Conservation (phyloP, 2,113 vertebrate species). For the Dolichallabes microphthalmus region DNA sequence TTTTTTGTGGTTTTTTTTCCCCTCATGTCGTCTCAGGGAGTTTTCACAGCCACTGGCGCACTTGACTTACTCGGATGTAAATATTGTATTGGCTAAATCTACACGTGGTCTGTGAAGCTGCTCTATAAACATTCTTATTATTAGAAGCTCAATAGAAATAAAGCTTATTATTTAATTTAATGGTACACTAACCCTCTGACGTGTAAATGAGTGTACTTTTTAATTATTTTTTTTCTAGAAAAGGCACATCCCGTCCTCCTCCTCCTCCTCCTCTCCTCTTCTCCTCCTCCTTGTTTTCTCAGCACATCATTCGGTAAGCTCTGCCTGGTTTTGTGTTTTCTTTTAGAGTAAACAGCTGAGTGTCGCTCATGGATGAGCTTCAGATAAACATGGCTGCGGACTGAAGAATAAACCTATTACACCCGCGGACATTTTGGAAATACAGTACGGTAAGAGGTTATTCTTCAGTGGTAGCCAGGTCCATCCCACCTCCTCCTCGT, state of each 20-base stretch:
- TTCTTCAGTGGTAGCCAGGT: background rate
- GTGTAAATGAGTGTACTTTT: background rate
- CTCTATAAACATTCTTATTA: background rate
- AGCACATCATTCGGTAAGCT: background rate
- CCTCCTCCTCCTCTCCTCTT: background rate
- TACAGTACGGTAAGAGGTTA: background rate
- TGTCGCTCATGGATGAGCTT: background rate
- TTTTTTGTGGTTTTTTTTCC: too few species aligned
- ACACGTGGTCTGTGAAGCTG: background rate
- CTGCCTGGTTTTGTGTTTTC: background rate
- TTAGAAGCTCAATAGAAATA: background rate
- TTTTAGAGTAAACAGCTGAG: background rate
- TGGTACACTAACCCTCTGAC: background rate
- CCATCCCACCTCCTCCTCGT: background rate
- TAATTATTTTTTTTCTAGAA: background rate
- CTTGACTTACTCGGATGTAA: background rate
- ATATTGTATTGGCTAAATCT: background rate
- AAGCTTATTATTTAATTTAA: background rate
- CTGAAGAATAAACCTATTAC: background rate
- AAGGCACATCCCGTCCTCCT: background rate
- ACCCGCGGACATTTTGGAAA: constrained; percentile 14
- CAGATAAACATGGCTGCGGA: constrained; percentile 1
- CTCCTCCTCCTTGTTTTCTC: background rate
- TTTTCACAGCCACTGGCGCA: background rate
- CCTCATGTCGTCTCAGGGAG: background rate